phyloP scores from a whole-genome alignment of 2,888 invertebrate species.

The Caenorhabditis doughertyi region DNA sequence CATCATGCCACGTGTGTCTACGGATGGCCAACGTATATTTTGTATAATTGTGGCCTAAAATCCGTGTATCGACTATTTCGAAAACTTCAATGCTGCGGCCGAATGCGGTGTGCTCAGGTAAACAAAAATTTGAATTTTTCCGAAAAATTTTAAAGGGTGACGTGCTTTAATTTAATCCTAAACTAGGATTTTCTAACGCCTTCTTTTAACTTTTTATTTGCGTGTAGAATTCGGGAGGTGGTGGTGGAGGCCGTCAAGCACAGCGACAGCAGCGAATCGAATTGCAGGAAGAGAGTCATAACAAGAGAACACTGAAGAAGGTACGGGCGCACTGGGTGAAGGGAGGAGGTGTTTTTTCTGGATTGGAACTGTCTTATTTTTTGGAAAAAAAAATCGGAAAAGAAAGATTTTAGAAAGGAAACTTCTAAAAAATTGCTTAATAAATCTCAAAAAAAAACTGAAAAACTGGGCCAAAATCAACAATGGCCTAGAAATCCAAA shows the following conservation, averaged over 20 bases:
- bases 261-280: slow-evolving; percentile 22
- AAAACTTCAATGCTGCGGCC: slow-evolving; percentile 72
- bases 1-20: slow-evolving; percentile 91
- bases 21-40: slow-evolving; percentile 90
- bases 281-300: not conserved
- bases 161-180: not conserved
- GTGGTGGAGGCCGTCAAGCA: not conserved
- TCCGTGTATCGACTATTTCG: slow-evolving; percentile 68
- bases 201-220: slow-evolving; percentile 4
- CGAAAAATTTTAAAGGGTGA: not conserved
- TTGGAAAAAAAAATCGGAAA: too few species aligned
- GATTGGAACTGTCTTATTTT: too few species aligned
- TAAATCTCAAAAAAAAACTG: too few species aligned
- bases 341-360: too few species aligned
- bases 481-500: too few species aligned
- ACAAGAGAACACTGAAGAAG: too few species aligned
- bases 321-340: too few species aligned
- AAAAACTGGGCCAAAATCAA: too few species aligned
- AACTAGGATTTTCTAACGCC: not conserved
- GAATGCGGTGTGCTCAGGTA: slow-evolving; percentile 68
- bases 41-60: slow-evolving; percentile 72
- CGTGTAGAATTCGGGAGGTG: slow-evolving; percentile 24
- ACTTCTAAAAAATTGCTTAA: too few species aligned
- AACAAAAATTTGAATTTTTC: not conserved
- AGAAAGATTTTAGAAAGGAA: too few species aligned